Conservation (phyloP, 2,113 vertebrate genomes). For the Istiophorus platypterus region DNA sequence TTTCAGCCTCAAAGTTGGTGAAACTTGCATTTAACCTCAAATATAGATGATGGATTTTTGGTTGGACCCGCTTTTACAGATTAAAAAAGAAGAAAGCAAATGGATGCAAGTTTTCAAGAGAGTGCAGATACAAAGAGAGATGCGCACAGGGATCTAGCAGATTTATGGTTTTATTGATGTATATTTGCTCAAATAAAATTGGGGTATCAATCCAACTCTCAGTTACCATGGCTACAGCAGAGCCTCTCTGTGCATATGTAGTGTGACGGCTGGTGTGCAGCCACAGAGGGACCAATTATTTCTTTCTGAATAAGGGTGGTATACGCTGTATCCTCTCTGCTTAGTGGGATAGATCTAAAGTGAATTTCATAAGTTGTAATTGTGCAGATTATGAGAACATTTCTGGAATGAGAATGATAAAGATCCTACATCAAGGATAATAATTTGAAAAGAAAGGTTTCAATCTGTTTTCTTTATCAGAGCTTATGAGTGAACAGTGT, state of each 20-base stretch:
- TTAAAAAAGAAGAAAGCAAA: conserved; percentile 16
- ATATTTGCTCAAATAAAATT: conserved; percentile 65
- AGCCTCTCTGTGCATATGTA: conserved; percentile 50
- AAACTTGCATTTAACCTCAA: neutral
- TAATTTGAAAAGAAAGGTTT: conserved; percentile 14
- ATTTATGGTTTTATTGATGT: conserved; percentile 52
- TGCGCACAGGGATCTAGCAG: conserved; percentile 1
- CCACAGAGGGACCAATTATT: conserved; percentile 78
- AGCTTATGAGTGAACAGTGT: neutral
- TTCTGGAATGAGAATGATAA: conserved; percentile 36
- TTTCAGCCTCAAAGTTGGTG: conserved; percentile 5
- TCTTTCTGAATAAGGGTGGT: conserved; percentile 40
- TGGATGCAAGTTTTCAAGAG: conserved; percentile 15
- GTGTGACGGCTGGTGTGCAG: conserved; percentile 29
- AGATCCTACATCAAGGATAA: neutral
- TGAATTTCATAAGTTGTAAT: conserved; percentile 54
- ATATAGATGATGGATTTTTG: neutral
- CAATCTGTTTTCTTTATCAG: neutral
- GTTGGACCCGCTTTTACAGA: neutral
- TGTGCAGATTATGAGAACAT: conserved; percentile 43
- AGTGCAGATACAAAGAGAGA: neutral
- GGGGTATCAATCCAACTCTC: conserved; percentile 51
- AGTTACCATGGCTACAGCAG: conserved; percentile 77
- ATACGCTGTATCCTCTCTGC: neutral
- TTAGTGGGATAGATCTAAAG: neutral